Evolutionary conservation across 2,888 invertebrate genomes (phyloP), one percentile per base, ranked within the genome.

Genomic region (Pachycephus smyrnensis): DNA sequence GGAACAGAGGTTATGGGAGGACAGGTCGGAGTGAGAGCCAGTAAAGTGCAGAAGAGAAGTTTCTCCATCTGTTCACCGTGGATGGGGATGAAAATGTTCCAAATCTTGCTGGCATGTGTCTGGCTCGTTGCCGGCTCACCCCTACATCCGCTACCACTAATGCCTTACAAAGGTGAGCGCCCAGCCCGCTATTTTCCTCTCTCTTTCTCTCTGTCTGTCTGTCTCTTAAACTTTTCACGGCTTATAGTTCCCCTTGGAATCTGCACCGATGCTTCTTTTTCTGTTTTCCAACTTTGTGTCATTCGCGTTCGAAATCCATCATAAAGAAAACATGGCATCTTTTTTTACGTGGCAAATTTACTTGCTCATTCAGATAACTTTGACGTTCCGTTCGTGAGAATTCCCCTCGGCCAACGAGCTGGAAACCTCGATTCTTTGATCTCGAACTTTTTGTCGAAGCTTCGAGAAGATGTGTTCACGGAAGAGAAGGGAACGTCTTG

Each of bases 81-180:
- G 86, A 86, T 84, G 82, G 83, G 83, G 84, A 78, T 84, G 85
- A 87, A 86, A 86, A 87, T 86, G 86, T 85, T 87, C 81, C 84
- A 85, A 79, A 84, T 84, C 83, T 82, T 87, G 82, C 84, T 87
- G 84, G 83, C 84, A 84, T 87, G 86, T 85, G 84, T 85, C 84
- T 86, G 88, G 86, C 85, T 87, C 81, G 88, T 85, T 84, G 85
- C 86, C 85, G 88, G 86, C 83, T 85, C 85, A 79, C 88, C 88
- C 82, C 85, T 87, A 83, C 84, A 86, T 81, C 85, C 85, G 74
- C 83, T 82, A 82, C 82, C 86, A 82, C 79, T 87, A 81, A 86
- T 86, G 82, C 88, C 86, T 76, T 83, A 85, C 82, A 84, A 85
- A 82, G 86, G 88, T 87, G 84, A 85, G 87, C 69, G 15, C 68